These are phyloP conservation scores for Schlechtendalia chinensis DNA, from an alignment of 1,140 invertebrate genomes.

Conservation along the genomic window DNA sequence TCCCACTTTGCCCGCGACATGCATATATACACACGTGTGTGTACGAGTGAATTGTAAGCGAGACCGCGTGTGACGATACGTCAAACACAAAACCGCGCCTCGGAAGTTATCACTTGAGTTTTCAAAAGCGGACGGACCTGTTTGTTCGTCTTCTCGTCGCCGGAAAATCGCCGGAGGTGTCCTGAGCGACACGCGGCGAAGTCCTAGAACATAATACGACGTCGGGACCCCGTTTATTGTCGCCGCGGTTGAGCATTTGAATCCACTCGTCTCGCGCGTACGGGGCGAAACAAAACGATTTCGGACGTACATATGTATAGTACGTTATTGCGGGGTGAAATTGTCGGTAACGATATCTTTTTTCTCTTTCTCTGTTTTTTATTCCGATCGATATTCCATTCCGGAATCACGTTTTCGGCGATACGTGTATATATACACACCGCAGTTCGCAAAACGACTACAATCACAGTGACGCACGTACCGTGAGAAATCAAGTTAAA, in stretches of 20 bases:
- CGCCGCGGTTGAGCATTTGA: background rate
- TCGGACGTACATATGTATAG: too few relatives aligned
- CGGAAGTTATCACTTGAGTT: background rate
- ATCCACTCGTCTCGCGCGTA: background rate
- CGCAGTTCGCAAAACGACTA: too few relatives aligned
- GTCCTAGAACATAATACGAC: background rate
- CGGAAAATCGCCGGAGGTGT: background rate
- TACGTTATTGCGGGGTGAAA: background rate
- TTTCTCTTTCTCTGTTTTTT: too few relatives aligned
- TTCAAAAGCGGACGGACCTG: background rate
- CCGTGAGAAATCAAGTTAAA: too few relatives aligned
- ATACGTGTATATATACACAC: too few relatives aligned
- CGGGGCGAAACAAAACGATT: conserved; percentile 7
- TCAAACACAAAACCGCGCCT: too few relatives aligned
- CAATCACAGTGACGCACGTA: too few relatives aligned
- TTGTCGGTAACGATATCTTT: background rate
- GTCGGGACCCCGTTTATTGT: background rate
- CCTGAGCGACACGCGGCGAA: background rate
- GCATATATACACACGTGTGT: too few relatives aligned
- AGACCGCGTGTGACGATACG: too few relatives aligned
- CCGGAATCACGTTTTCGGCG: background rate
- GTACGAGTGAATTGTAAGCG: too few relatives aligned
- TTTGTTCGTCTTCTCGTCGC: background rate
- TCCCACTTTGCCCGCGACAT: too few relatives aligned
- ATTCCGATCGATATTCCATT: background rate